These are phyloP conservation scores for Paracentrotus lividus DNA, from an alignment of 53 echinoderm and acorn worm species.

Conservation along the genomic window DNA sequence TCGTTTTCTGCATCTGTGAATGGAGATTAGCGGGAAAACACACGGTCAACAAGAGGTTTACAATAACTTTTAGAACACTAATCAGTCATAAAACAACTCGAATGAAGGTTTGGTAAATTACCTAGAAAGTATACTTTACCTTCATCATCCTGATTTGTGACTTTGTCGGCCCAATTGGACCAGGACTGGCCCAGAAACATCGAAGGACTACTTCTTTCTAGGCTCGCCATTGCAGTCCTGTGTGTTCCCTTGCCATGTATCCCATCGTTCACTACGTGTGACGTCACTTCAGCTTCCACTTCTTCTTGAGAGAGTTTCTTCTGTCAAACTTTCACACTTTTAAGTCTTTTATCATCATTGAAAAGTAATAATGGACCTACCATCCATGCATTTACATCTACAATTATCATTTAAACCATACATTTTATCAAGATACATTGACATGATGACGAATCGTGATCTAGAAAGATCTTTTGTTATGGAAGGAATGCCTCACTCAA, in stretches of 20 bases:
- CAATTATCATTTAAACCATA: neutral
- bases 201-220: constrained; percentile 97
- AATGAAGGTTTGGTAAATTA: constrained; percentile 62
- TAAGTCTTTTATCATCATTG: neutral
- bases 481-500: too few species aligned
- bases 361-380: neutral
- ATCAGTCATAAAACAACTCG: constrained; percentile 42
- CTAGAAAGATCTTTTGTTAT: too few species aligned
- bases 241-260: constrained; percentile 94
- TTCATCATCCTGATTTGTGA: constrained; percentile 77
- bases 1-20: constrained; percentile 78
- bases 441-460: neutral
- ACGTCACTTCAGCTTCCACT: constrained; percentile 87
- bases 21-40: constrained; percentile 87
- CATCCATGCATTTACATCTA: neutral
- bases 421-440: neutral
- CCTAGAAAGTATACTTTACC: constrained; percentile 86
- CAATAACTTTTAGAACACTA: constrained; percentile 51
- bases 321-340: constrained; percentile 62
- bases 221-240: constrained; percentile 99
- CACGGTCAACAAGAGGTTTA: constrained; percentile 72
- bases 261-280: constrained; percentile 96
- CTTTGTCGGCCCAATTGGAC: constrained; percentile 95
- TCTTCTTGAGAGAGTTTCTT: constrained; percentile 42
- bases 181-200: constrained; percentile 99